These are phyloP conservation scores for Myotis myotis DNA, from an alignment of 2,797 vertebrate genomes.

Conservation along the genomic window DNA sequence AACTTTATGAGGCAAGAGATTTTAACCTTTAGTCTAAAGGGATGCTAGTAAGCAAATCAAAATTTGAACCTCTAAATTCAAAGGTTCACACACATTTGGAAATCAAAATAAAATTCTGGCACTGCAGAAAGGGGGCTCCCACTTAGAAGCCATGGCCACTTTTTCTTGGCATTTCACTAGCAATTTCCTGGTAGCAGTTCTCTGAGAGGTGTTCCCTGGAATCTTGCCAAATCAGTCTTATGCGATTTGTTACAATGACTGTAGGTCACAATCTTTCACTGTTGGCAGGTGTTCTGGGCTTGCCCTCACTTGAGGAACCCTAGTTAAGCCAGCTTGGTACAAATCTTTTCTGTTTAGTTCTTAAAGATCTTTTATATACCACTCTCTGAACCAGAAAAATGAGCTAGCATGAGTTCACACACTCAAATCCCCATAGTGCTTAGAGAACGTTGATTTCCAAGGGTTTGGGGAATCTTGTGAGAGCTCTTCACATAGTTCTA, in stretches of 20 bases:
- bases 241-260: constrained; percentile 60
- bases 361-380: constrained; percentile 30
- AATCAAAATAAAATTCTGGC: neutral
- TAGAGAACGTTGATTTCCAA: neutral
- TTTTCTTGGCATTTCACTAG: constrained; percentile 49
- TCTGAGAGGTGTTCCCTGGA: constrained; percentile 55
- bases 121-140: neutral
- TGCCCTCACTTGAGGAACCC: constrained; percentile 61
- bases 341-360: constrained; percentile 59
- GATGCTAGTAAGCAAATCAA: neutral
- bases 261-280: constrained; percentile 57
- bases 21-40: constrained; percentile 10
- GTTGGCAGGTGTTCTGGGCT: constrained; percentile 64
- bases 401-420: neutral
- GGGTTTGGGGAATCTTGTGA: neutral
- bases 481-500: constrained; percentile 12
- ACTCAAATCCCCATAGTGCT: constrained; percentile 5
- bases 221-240: constrained; percentile 59
- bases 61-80: neutral
- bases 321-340: constrained; percentile 45
- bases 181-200: constrained; percentile 62
- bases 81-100: neutral
- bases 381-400: constrained; percentile 49
- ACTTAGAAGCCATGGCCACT: neutral
- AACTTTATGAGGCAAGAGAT: neutral